Evolutionary conservation across 2,888 invertebrate genomes (phyloP).

Genomic region (Heliothis peltigera): DNA sequence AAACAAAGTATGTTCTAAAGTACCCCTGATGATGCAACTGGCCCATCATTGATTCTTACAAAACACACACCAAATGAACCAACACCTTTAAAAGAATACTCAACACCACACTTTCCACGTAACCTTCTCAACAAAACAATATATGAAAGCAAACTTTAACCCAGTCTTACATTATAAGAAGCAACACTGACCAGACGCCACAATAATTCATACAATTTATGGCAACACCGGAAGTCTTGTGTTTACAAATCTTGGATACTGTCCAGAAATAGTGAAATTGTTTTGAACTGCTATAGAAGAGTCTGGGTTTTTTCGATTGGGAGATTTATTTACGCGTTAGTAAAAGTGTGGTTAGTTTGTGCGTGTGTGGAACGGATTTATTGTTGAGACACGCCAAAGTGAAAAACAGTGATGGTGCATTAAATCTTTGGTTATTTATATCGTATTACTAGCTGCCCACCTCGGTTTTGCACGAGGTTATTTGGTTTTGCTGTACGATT

Average conservation of each 20-base stretch:
- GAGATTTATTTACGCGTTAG: conserved; percentile 29
- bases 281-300: conserved; percentile 37
- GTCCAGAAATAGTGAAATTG: conserved; percentile 57
- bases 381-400: conserved; percentile 4
- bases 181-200: conserved; percentile 52
- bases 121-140: conserved; percentile 36
- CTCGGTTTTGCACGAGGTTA: too few species aligned
- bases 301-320: conserved; percentile 37
- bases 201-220: conserved; percentile 55
- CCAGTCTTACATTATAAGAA: conserved; percentile 17
- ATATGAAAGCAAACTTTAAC: conserved; percentile 44
- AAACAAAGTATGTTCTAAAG: background rate
- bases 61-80: background rate
- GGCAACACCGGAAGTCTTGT: conserved; percentile 55
- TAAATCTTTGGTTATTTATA: too few species aligned
- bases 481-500: too few species aligned
- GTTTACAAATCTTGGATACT: conserved; percentile 61
- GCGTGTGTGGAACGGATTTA: background rate
- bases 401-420: background rate
- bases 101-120: conserved; percentile 17
- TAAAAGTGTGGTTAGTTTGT: conserved; percentile 4
- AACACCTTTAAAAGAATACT: background rate
- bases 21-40: background rate
- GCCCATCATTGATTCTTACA: background rate
- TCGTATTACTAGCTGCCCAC: too few species aligned